phyloP scores from a whole-genome alignment of 2,888 invertebrate genomes.

The Graphium colonna region DNA sequence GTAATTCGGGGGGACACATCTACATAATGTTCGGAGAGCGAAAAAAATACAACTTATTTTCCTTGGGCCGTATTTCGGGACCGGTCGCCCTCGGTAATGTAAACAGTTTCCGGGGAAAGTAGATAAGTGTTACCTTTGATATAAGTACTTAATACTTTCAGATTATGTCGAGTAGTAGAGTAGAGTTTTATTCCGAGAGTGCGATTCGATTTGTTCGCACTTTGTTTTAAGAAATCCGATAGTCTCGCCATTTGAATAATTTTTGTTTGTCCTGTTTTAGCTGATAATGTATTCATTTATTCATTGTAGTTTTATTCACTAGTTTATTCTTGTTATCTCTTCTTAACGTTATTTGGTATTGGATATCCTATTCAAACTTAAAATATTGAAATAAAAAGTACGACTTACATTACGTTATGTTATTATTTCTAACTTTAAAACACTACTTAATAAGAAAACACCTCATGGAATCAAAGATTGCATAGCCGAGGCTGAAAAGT shows the following conservation, averaged over 20 bases:
- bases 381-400: too few relatives aligned
- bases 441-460: too few relatives aligned
- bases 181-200: slow-evolving; percentile 6
- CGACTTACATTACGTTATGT: too few relatives aligned
- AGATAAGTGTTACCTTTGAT: slow-evolving; percentile 26
- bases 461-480: too few relatives aligned
- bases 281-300: too few relatives aligned
- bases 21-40: slow-evolving; percentile 66
- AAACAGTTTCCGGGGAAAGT: slow-evolving; percentile 41
- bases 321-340: not conserved
- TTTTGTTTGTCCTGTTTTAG: too few relatives aligned
- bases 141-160: slow-evolving; percentile 22
- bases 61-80: slow-evolving; percentile 34
- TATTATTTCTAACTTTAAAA: too few relatives aligned
- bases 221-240: not conserved
- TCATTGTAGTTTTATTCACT: too few relatives aligned
- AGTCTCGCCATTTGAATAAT: not conserved
- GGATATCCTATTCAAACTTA: too few relatives aligned
- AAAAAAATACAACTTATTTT: slow-evolving; percentile 64
- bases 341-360: not conserved
- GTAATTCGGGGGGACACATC: slow-evolving; percentile 69
- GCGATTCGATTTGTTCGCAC: slow-evolving; percentile 11
- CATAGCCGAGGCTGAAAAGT: too few relatives aligned
- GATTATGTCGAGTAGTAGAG: slow-evolving; percentile 16
- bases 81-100: slow-evolving; percentile 34